phyloP scores from a whole-genome alignment of 2,888 invertebrate species.

The Amblyteles armatorius region DNA sequence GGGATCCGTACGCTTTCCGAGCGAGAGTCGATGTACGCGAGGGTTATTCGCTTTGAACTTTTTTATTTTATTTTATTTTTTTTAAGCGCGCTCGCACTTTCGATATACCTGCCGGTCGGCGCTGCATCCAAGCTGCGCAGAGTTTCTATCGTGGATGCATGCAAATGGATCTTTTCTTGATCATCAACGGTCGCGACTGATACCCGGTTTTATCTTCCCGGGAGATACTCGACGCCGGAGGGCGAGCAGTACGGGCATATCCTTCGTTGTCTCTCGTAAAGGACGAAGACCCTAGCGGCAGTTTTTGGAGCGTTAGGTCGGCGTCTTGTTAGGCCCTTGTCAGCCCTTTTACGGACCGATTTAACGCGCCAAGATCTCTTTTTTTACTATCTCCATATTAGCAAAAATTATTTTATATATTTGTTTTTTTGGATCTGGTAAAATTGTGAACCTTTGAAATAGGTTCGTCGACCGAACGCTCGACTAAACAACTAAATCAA shows the following conservation, averaged over 20 bases:
- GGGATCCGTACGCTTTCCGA: constrained; percentile 44
- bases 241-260: not conserved
- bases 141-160: not conserved
- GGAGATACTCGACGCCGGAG: not conserved
- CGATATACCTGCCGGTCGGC: constrained; percentile 26
- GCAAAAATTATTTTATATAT: not conserved
- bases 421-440: not conserved
- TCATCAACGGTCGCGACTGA: not conserved
- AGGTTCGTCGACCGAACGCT: not conserved
- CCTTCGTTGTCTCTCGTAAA: not conserved
- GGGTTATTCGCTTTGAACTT: constrained; percentile 72
- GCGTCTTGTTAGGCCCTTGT: too few relatives aligned
- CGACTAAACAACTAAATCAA: too few relatives aligned
- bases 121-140: not conserved
- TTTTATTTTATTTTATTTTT: constrained; percentile 55
- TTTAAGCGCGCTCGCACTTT: constrained; percentile 29
- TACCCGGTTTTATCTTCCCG: not conserved
- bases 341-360: too few relatives aligned
- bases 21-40: constrained; percentile 38
- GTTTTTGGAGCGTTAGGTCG: too few relatives aligned
- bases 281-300: not conserved
- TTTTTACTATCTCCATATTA: not conserved
- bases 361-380: too few relatives aligned
- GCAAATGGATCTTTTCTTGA: not conserved
- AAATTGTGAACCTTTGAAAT: not conserved